Evolutionary conservation across 2,888 invertebrate species (phyloP).

Genomic region (Ormyrus thymus): DNA sequence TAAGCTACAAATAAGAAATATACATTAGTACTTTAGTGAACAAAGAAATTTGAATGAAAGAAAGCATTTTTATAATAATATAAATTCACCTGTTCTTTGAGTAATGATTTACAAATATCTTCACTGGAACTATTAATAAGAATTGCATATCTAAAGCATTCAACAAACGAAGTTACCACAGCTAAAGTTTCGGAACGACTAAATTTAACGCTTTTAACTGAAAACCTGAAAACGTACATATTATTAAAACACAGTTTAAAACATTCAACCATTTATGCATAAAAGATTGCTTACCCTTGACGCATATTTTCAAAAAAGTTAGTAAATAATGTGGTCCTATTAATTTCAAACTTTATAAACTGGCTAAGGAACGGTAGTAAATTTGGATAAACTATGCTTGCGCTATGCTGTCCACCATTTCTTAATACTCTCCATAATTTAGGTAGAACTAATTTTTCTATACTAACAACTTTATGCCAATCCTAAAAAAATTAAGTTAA

Average conservation of each 20-base stretch:
- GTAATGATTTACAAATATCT: conserved; percentile 73
- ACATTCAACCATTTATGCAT: neutral
- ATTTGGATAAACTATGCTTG: conserved; percentile 83
- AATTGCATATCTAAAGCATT: conserved; percentile 83
- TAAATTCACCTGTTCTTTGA: conserved; percentile 69
- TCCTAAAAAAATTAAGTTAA: conserved; percentile 77
- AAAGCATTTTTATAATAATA: neutral
- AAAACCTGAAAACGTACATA: conserved; percentile 76
- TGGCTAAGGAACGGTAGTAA: conserved; percentile 86
- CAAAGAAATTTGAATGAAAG: conserved; percentile 8
- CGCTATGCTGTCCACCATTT: conserved; percentile 87
- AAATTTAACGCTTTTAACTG: conserved; percentile 77
- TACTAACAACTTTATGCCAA: conserved; percentile 83
- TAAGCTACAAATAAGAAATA: conserved; percentile 71
- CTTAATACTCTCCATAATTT: conserved; percentile 82
- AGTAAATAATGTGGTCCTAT: conserved; percentile 77
- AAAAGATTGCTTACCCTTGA: conserved; percentile 77
- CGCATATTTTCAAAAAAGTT: conserved; percentile 84
- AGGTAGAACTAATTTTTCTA: conserved; percentile 84
- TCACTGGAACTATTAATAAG: conserved; percentile 76
- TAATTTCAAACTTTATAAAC: conserved; percentile 78
- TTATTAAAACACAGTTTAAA: too few relatives aligned
- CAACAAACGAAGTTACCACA: conserved; percentile 82
- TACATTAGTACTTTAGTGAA: conserved; percentile 46
- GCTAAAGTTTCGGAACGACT: conserved; percentile 83